phyloP scores from a whole-genome alignment of 1,140 invertebrate genomes.

The Drosophila ambigua region DNA sequence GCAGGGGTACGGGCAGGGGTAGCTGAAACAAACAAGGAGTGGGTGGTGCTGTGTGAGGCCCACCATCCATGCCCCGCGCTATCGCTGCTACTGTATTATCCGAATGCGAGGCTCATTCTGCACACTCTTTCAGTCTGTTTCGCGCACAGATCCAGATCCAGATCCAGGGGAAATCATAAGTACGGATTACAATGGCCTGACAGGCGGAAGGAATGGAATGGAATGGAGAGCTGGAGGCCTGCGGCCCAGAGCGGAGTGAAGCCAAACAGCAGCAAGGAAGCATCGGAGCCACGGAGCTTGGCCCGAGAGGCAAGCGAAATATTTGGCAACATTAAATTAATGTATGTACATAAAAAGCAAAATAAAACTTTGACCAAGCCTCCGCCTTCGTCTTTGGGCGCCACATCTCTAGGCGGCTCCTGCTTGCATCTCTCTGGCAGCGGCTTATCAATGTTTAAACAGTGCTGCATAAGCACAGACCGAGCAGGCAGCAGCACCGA shows the following conservation, averaged over 20 bases:
- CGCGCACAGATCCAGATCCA: too few species aligned
- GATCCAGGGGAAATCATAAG: constrained; percentile 1
- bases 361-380: constrained; percentile 64
- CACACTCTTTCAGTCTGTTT: neutral
- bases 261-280: too few species aligned
- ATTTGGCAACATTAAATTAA: constrained; percentile 68
- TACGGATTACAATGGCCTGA: neutral
- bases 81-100: constrained; percentile 46
- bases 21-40: constrained; percentile 16
- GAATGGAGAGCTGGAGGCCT: neutral
- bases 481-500: neutral
- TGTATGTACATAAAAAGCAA: constrained; percentile 61
- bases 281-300: too few species aligned
- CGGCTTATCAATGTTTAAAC: constrained; percentile 75
- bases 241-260: too few species aligned
- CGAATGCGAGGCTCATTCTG: constrained; percentile 8
- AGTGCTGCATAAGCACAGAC: constrained; percentile 44
- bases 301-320: constrained; percentile 40
- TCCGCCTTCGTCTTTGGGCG: neutral
- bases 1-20: neutral
- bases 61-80: neutral
- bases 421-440: neutral
- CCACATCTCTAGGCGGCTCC: neutral
- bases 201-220: neutral
- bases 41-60: too few species aligned